Evolutionary conservation across 2,797 vertebrate species (phyloP).

Genomic region (Spinus olivaceus): DNA sequence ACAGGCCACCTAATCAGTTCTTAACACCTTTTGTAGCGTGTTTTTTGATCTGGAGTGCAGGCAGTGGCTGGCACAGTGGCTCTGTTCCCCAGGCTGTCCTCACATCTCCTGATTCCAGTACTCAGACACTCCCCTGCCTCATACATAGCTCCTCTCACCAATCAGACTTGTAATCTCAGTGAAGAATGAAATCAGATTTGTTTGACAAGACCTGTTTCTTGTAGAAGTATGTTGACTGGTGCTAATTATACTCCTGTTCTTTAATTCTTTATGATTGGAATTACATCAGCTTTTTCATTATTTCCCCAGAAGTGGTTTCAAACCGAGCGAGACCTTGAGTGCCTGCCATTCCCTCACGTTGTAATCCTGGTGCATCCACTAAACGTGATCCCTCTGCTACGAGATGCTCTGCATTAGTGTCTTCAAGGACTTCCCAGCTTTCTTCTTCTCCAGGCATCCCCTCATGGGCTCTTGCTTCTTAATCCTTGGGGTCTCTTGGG

Average conservation of each 20-base stretch:
- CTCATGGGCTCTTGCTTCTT: background rate
- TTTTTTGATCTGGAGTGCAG: background rate
- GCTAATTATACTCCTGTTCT: slow-evolving; percentile 55
- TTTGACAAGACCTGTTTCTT: slow-evolving; percentile 58
- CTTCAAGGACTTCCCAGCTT: slow-evolving; percentile 6
- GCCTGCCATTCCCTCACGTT: background rate
- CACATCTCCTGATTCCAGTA: background rate
- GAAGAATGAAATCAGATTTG: slow-evolving; percentile 63
- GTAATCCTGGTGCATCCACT: background rate
- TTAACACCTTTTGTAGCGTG: background rate
- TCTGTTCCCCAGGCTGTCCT: background rate
- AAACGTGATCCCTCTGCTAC: background rate
- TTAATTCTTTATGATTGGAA: slow-evolving; percentile 62
- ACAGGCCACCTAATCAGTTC: background rate
- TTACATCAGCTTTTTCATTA: slow-evolving; percentile 47
- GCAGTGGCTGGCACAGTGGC: background rate
- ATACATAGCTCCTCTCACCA: background rate
- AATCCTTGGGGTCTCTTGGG: background rate
- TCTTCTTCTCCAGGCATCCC: background rate
- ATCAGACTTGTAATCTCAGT: slow-evolving; percentile 45
- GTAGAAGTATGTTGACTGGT: slow-evolving; percentile 42
- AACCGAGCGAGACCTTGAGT: slow-evolving; percentile 8
- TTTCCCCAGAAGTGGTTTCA: slow-evolving; percentile 48
- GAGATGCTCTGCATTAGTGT: background rate
- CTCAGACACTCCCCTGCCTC: background rate